Percentiles rank a stretch among this genome's conserved stretches.
Evolutionary conservation across 2,888 invertebrate species (phyloP).

Genomic region (Apotomis betuletana): DNA sequence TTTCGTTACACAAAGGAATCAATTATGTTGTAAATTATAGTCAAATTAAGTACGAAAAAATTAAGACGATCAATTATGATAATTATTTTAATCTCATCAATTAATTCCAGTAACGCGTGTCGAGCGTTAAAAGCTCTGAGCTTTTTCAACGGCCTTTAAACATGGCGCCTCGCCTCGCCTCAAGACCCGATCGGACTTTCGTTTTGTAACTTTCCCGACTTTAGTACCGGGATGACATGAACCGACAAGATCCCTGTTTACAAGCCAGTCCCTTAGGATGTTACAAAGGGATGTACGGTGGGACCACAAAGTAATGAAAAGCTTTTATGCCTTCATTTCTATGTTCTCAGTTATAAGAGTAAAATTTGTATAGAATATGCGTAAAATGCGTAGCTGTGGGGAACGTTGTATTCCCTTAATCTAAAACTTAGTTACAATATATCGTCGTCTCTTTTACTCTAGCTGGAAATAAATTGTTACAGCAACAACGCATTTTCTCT

Average conservation of each 20-base stretch:
- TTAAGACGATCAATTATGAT: neutral
- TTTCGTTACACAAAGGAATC: no score
- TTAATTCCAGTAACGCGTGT: neutral
- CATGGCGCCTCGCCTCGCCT: neutral
- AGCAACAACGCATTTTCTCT: slow-evolving; percentile 7
- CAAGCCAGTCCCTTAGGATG: slow-evolving; percentile 42
- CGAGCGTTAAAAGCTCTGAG: neutral
- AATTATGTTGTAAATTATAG: no score
- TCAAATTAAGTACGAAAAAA: no score
- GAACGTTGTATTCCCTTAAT: slow-evolving; percentile 19
- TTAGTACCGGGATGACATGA: slow-evolving; percentile 57
- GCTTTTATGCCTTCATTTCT: slow-evolving; percentile 1
- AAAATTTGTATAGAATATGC: slow-evolving; percentile 2
- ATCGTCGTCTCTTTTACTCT: slow-evolving; percentile 28
- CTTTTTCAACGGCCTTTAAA: slow-evolving; percentile 3
- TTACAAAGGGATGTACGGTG: slow-evolving; percentile 24
- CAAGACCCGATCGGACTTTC: slow-evolving; percentile 35
- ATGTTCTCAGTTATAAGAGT: neutral
- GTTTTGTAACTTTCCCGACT: slow-evolving; percentile 59
- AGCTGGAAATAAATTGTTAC: slow-evolving; percentile 2
- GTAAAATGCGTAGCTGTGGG: neutral
- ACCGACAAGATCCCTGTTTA: slow-evolving; percentile 50
- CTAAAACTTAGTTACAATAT: slow-evolving; percentile 17
- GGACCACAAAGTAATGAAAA: neutral
- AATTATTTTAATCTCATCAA: neutral